Evolutionary conservation across 2,888 invertebrate genomes (phyloP).

Genomic region (Itoplectis maculator): DNA sequence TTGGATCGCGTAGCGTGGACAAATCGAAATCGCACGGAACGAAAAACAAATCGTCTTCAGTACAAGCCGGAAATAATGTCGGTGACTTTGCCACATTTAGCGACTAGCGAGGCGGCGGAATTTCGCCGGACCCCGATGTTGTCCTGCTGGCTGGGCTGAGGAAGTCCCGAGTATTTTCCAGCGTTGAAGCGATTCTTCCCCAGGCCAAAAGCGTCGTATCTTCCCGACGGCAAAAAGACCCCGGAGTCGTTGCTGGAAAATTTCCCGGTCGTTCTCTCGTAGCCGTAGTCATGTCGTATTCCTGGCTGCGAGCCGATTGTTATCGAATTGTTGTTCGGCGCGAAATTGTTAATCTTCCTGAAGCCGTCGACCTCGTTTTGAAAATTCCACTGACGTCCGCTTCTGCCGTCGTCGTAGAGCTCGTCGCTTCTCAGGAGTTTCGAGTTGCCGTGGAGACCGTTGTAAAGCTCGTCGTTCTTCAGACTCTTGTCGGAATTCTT

Average conservation of each 20-base stretch:
- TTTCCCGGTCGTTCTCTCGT: constrained; percentile 71
- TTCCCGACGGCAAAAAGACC: constrained; percentile 76
- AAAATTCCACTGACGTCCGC: constrained; percentile 71
- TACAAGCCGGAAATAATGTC: constrained; percentile 83
- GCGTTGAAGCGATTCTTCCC: constrained; percentile 82
- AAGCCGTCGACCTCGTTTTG: constrained; percentile 71
- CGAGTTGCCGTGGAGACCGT: constrained; percentile 58
- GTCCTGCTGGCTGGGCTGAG: constrained; percentile 20
- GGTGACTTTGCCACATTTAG: constrained; percentile 82
- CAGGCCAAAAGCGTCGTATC: constrained; percentile 81
- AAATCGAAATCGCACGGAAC: not conserved
- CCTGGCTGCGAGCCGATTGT: constrained; percentile 27
- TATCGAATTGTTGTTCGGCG: constrained; percentile 49
- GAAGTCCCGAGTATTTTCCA: constrained; percentile 81
- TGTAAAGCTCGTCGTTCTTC: constrained; percentile 72
- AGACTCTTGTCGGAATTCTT: constrained; percentile 41
- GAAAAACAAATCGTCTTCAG: constrained; percentile 67
- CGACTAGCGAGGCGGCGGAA: constrained; percentile 73
- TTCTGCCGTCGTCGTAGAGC: constrained; percentile 75
- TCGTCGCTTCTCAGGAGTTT: constrained; percentile 78
- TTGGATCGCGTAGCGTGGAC: constrained; percentile 3
- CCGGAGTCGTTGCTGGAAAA: constrained; percentile 76
- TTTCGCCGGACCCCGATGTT: constrained; percentile 74
- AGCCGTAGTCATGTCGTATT: constrained; percentile 68
- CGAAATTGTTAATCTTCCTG: constrained; percentile 66